phyloP scores from a whole-genome alignment of 1,140 invertebrate genomes.

The Drosophila ohnishii region DNA sequence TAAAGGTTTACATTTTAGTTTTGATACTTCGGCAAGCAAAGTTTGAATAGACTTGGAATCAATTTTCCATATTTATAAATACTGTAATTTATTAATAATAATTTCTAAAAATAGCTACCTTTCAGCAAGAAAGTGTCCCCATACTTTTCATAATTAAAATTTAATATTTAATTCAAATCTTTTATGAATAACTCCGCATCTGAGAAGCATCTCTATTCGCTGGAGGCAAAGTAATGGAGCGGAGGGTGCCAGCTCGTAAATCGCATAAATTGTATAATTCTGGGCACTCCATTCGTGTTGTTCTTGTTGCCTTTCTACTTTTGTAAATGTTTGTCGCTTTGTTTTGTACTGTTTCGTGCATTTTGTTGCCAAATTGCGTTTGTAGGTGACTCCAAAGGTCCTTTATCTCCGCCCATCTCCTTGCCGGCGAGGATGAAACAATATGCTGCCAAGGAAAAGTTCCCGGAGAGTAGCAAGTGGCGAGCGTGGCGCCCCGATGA shows the following conservation, averaged over 20 bases:
- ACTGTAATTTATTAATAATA: too few relatives aligned
- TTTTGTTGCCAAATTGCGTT: constrained; percentile 80
- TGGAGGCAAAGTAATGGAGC: constrained; percentile 32
- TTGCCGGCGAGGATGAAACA: constrained; percentile 58
- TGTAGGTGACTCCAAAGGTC: constrained; percentile 65
- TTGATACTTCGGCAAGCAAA: too few relatives aligned
- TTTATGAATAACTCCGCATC: neutral
- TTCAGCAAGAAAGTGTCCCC: accelerated
- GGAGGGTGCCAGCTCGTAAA: constrained; percentile 67
- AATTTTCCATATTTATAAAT: neutral
- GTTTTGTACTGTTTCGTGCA: constrained; percentile 50
- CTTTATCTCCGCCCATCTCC: constrained; percentile 39
- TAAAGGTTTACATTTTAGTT: too few relatives aligned
- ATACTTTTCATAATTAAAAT: neutral
- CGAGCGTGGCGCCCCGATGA: constrained; percentile 42
- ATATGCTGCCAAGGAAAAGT: constrained; percentile 56
- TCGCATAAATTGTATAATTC: constrained; percentile 82
- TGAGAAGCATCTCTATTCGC: constrained; percentile 2
- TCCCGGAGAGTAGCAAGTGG: neutral
- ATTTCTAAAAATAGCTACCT: accelerated
- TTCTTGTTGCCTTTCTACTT: constrained; percentile 37
- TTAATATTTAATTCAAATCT: neutral
- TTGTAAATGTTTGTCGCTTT: constrained; percentile 33
- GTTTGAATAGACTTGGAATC: too few relatives aligned
- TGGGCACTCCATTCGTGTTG: constrained; percentile 60